Conservation (phyloP, 2,888 invertebrate genomes). For the Gisinianus flammeolus region DNA sequence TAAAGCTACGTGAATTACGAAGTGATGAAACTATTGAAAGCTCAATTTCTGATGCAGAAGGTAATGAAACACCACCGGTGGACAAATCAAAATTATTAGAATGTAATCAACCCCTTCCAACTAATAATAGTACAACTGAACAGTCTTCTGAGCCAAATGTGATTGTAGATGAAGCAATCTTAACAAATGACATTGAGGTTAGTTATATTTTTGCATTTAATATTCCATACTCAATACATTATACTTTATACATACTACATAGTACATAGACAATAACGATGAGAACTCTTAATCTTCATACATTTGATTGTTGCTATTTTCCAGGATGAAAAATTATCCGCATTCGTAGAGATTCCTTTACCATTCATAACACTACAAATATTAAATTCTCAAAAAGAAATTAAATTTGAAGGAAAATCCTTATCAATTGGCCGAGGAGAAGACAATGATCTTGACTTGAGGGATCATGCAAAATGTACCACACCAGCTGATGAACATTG, state of each 20-base stretch:
- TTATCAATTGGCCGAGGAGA: slow-evolving; percentile 36
- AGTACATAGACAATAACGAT: no score
- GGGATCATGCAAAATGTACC: slow-evolving; percentile 36
- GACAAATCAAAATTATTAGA: neutral
- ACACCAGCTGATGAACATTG: slow-evolving; percentile 47
- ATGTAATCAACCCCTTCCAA: neutral
- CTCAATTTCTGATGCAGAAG: slow-evolving; percentile 8
- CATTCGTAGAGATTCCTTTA: slow-evolving; percentile 28
- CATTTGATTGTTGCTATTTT: neutral
- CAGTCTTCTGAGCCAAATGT: neutral
- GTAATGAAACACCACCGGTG: neutral
- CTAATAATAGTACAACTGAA: neutral
- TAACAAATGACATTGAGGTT: neutral
- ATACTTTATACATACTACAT: no score
- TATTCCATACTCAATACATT: no score
- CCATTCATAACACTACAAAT: slow-evolving; percentile 36
- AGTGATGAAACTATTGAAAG: slow-evolving; percentile 37
- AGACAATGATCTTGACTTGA: slow-evolving; percentile 30
- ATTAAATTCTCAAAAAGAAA: slow-evolving; percentile 33
- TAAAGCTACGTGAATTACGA: slow-evolving; percentile 33
- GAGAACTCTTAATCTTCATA: no score
- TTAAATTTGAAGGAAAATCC: slow-evolving; percentile 34
- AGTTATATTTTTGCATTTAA: neutral
- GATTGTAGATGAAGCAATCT: neutral
- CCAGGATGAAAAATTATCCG: neutral